Evolutionary conservation across 2,888 invertebrate species (phyloP), one percentile per base, ranked within the genome.

Genomic region (Sesia bembeciformis): DNA sequence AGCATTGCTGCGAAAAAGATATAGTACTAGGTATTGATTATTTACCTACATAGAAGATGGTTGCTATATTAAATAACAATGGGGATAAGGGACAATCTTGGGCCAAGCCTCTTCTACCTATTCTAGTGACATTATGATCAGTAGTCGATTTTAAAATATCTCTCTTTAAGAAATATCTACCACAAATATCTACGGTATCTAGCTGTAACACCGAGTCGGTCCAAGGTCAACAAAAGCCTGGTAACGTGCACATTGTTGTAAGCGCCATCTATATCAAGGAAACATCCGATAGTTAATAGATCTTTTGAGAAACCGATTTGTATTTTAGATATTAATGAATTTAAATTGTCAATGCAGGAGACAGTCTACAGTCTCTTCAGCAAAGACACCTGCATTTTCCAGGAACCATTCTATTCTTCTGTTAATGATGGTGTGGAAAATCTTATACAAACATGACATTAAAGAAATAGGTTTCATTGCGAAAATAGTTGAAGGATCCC

Each of bases 361-460:
- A 49, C 50, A 52, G 50, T 59, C 62, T 4, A 56, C 8, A 46
- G 59, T 62, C 8, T n/a, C 3, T 3, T 40, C 5, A 4, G 62
- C 53, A 3, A 64, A 46, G 3, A 61, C 38, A 6, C 53, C 7
- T 39, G 59, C 54, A 40, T 52, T 60, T 53, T 64, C 62, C 0
- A 58, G 5, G 52, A 41, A 63, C 62, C 62, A 64, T 52, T 66
- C 64, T 51, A 64, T 5, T 5, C 64, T 39, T 51, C 58, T 61
- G 4, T 5, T 23, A 3, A 63, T 6, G 51, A 63, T 62, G 4
- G 3, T n/a, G 49, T 65, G 60, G 23, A 62, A 63, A 3, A 62
- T 52, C 56, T 65, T 64, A 54, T 61, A 61, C 1, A 60, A 3
- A 51, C 63, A 62, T 0, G 60, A 59, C 7, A 63, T 57, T 23